Evolutionary conservation across 2,113 vertebrate genomes (phyloP).

Genomic region (Eira barbara): DNA sequence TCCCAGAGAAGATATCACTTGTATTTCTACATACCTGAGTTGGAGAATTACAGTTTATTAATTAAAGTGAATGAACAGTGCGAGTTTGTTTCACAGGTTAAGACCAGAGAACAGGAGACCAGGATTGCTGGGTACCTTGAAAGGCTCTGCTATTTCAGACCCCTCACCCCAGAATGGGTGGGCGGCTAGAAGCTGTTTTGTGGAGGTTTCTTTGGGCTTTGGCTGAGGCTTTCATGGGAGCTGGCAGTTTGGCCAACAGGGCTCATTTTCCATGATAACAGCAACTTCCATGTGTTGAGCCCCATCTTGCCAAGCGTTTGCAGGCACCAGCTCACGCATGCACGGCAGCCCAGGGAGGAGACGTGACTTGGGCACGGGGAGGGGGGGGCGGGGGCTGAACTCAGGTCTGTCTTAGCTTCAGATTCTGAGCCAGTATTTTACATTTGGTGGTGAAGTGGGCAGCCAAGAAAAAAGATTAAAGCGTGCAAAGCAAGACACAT

Average conservation of each 20-base stretch:
- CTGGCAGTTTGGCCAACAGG: not conserved
- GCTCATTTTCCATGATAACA: not conserved
- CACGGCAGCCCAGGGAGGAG: not conserved
- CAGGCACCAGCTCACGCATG: not conserved
- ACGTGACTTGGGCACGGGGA: not conserved
- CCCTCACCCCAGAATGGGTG: not conserved
- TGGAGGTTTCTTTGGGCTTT: not conserved
- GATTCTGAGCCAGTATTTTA: not conserved
- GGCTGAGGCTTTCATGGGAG: not conserved
- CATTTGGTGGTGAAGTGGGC: not conserved
- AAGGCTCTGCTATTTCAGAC: not conserved
- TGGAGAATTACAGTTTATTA: not conserved
- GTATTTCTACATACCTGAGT: not conserved
- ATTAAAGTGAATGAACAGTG: not conserved
- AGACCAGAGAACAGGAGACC: not conserved
- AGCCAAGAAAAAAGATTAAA: not conserved
- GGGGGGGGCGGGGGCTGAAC: no score
- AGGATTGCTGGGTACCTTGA: fast-evolving
- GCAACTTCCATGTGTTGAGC: not conserved
- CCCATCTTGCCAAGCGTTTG: not conserved
- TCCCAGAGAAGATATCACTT: not conserved
- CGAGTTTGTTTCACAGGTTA: not conserved
- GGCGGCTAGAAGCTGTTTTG: not conserved
- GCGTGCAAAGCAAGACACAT: not conserved
- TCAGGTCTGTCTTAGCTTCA: not conserved